Evolutionary conservation across 2,888 invertebrate species (phyloP).

Genomic region (Drosophila quinaria): DNA sequence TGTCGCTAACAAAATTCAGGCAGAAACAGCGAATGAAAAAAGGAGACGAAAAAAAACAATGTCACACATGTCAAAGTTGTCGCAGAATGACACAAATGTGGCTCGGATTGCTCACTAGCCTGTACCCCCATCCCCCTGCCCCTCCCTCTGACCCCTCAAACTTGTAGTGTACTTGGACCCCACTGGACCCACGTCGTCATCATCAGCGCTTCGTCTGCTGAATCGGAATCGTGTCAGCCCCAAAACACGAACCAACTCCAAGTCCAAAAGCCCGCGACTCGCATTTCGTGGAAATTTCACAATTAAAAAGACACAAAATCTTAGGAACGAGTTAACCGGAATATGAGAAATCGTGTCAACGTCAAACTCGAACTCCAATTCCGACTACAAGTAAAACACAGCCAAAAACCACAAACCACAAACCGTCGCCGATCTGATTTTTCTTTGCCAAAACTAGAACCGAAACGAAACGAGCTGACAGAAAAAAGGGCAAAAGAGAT

Average conservation of each 20-base stretch:
- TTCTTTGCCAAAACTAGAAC: conserved; percentile 33
- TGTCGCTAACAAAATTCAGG: conserved; percentile 65
- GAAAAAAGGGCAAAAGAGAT: conserved; percentile 24
- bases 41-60: conserved; percentile 65
- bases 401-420: conserved; percentile 9
- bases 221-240: conserved; percentile 75
- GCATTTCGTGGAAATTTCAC: conserved; percentile 78
- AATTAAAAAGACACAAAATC: conserved; percentile 72
- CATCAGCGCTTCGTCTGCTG: conserved; percentile 42
- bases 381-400: conserved; percentile 10
- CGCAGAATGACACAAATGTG: conserved; percentile 82
- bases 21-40: conserved; percentile 27
- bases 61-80: conserved; percentile 84
- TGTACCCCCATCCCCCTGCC: conserved; percentile 25
- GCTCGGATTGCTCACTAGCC: conserved; percentile 73
- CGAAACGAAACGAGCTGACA: conserved; percentile 11
- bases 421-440: conserved; percentile 45
- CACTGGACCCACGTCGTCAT: conserved; percentile 40
- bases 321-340: conserved; percentile 77
- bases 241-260: conserved; percentile 54
- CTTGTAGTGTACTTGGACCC: conserved; percentile 36
- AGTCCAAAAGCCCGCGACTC: conserved; percentile 58
- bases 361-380: conserved; percentile 25
- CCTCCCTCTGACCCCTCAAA: conserved; percentile 27
- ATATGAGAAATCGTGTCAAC: conserved; percentile 70